Evolutionary conservation across 1,140 invertebrate species (phyloP).

Genomic region (Heterodera carotae): DNA sequence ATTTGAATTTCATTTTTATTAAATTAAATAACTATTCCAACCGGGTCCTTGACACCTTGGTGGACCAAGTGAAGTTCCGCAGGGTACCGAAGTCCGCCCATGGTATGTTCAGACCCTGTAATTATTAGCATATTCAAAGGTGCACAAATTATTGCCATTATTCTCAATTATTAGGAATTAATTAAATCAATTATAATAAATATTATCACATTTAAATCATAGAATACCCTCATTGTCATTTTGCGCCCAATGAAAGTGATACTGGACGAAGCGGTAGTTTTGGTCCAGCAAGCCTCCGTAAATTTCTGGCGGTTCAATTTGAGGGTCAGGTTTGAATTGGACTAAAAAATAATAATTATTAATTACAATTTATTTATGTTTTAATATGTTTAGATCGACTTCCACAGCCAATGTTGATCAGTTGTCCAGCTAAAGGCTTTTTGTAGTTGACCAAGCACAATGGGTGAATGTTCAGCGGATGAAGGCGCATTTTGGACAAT

Average conservation of each 20-base stretch:
- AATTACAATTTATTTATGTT: neutral
- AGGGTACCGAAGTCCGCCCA: slow-evolving; percentile 58
- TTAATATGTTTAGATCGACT: neutral
- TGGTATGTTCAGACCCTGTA: slow-evolving; percentile 57
- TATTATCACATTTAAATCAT: no score
- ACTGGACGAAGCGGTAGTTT: slow-evolving; percentile 58
- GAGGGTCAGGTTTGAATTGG: slow-evolving; percentile 54
- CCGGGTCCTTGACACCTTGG: slow-evolving; percentile 49
- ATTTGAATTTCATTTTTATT: slow-evolving; percentile 12
- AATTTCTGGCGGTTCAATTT: slow-evolving; percentile 53
- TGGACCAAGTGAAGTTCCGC: slow-evolving; percentile 62
- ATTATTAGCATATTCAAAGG: slow-evolving; percentile 7
- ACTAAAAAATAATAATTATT: slow-evolving; percentile 46
- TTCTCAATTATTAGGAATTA: no score
- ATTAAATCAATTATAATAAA: no score
- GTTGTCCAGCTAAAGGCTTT: slow-evolving; percentile 50
- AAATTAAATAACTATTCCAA: no score
- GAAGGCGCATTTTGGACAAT: slow-evolving; percentile 40
- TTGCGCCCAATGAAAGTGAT: slow-evolving; percentile 61
- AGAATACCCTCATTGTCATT: slow-evolving; percentile 55
- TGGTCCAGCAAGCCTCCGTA: slow-evolving; percentile 60
- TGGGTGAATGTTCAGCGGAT: slow-evolving; percentile 41
- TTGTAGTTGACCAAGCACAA: slow-evolving; percentile 59
- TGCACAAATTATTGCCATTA: neutral
- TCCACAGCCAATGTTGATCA: slow-evolving; percentile 60